Base-by-base conservation (phyloP, 2,888 invertebrate genomes). In the Parochlus steinenii region DNA sequence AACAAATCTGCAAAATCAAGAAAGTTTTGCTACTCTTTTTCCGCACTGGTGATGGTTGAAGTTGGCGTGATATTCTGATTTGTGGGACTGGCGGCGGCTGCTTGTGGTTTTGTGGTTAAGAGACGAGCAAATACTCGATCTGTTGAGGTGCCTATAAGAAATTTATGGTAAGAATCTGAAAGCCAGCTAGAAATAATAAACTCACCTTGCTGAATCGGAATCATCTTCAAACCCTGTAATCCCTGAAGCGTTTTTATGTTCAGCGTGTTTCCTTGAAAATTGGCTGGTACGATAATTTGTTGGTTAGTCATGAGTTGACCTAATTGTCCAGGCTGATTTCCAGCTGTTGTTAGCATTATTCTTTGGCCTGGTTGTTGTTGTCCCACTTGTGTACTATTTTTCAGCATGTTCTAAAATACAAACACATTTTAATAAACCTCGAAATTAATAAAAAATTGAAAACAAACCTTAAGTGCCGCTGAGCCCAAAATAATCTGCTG, bases 191-290 rank as follows among this genome's bases (percentile, higher is more conserved):
- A n/a, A n/a, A n/a, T n/a, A n/a, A n/a, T n/a, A n/a, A n/a, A 7
- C 8, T 18, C 27, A 36, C 36, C 36, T 43, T 58, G 53, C 41
- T 57, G 57, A 38, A 69, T 51, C 2, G 69, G 68, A 40, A 71
- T 69, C 37, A 71, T 69, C 52, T 71, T 71, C 37, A 72, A 61
- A 7, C 66, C 69, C 53, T 71, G 69, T n/a, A n/a, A n/a, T 1
- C 64, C 64, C 48, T 64, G 64, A 40, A 71, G 49, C 7, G 68
- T 63, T 49, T 72, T 72, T 12, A 72, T 61, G 49, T 71, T 71
- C 38, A 71, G 59, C 17, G 67, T 61, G 3, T 65, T 64, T 15
- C 69, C 67, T 52, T 69, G 69, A 48, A 71, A 66, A 22, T 65
- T 67, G 6, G 67, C 65, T n/a, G 71, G 70, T 37, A 72, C 53